Percentiles rank a stretch among this genome's conserved stretches.
These are phyloP conservation scores for Amblyteles armatorius DNA, from an alignment of 2,888 invertebrate genomes.

Conservation along the genomic window DNA sequence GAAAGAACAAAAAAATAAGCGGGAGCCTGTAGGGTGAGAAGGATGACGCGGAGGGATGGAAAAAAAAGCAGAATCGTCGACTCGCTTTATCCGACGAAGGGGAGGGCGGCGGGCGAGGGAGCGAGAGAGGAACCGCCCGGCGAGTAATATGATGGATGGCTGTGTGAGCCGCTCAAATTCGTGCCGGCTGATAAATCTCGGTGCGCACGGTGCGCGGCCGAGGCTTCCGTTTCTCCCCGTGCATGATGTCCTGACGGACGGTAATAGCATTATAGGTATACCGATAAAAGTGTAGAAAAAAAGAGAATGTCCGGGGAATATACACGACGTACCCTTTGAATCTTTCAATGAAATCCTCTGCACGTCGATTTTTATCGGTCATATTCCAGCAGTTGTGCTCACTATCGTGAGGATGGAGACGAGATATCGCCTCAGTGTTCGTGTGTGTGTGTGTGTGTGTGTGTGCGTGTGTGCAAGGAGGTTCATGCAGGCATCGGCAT, in stretches of 20 bases:
- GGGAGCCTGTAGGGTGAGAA: constrained; percentile 35
- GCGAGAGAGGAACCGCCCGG: constrained; percentile 31
- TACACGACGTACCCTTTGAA: constrained; percentile 29
- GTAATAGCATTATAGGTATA: constrained; percentile 52
- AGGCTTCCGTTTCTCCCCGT: constrained; percentile 18
- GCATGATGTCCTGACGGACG: constrained; percentile 23
- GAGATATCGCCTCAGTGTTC: neutral
- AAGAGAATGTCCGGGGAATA: neutral
- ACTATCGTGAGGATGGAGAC: constrained; percentile 30
- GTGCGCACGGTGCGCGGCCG: neutral
- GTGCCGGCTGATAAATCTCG: constrained; percentile 65
- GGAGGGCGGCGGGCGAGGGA: constrained; percentile 32
- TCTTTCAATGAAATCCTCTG: constrained; percentile 36
- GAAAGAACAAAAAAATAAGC: constrained; percentile 16
- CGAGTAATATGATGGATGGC: constrained; percentile 64
- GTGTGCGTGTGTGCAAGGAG: neutral
- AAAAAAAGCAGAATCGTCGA: constrained; percentile 45
- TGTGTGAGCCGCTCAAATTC: constrained; percentile 65
- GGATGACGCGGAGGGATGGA: constrained; percentile 48
- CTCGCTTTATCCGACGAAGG: constrained; percentile 42
- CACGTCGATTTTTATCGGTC: constrained; percentile 45
- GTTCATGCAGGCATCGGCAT: neutral
- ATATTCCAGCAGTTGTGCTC: constrained; percentile 30
- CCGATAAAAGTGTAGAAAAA: constrained; percentile 27
- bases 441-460: neutral